Evolutionary conservation across 1,140 invertebrate genomes (phyloP).

Genomic region (Drosophila ironensis): DNA sequence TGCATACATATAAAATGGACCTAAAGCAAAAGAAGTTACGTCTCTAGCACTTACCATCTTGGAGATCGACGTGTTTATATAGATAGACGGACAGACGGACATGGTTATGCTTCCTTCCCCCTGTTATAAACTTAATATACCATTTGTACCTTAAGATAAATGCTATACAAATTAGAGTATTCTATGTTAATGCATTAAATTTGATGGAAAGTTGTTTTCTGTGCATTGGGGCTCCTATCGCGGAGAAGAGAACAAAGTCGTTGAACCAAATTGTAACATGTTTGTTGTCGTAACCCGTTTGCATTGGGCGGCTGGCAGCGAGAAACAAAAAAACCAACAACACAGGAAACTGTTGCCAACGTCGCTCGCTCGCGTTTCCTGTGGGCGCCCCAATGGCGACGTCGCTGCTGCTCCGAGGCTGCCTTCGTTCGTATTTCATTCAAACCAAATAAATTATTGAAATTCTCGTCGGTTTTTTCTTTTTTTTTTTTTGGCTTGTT

Average conservation of each 20-base stretch:
- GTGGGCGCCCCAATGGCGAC: slow-evolving; percentile 77
- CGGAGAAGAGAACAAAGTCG: slow-evolving; percentile 71
- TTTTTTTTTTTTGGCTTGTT: slow-evolving; percentile 64
- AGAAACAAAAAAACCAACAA: slow-evolving; percentile 43
- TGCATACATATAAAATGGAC: no score
- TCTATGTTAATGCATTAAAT: no score
- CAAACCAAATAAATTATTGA: slow-evolving; percentile 80
- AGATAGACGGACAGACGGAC: no score
- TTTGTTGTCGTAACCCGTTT: slow-evolving; percentile 77
- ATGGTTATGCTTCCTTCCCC: no score
- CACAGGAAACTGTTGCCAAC: slow-evolving; percentile 76
- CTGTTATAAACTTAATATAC: no score
- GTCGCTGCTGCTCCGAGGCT: slow-evolving; percentile 8
- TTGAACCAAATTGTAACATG: slow-evolving; percentile 79
- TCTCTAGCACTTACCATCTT: no score
- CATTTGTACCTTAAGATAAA: no score
- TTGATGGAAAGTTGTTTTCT: background rate
- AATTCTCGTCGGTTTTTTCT: no score
- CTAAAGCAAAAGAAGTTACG: no score
- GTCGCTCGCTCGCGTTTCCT: slow-evolving; percentile 65
- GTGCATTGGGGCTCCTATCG: slow-evolving; percentile 28
- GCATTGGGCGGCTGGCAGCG: slow-evolving; percentile 50
- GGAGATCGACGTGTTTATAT: no score
- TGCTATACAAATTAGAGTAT: no score
- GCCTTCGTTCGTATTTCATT: slow-evolving; percentile 70